phyloP scores from a whole-genome alignment of 2,113 vertebrate species.

The Phoxinus phoxinus region DNA sequence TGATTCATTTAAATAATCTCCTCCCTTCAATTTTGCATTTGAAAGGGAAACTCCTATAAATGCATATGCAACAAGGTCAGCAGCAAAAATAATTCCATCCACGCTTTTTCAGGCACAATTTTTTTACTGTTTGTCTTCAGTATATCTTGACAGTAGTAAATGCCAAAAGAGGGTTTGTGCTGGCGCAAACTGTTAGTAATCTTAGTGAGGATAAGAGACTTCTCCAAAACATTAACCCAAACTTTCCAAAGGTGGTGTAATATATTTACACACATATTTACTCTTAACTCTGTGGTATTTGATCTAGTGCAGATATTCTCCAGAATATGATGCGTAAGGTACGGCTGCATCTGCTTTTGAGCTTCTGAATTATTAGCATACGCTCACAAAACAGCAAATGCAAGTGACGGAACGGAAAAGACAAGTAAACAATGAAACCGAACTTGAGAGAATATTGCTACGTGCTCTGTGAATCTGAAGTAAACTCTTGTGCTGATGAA shows the following conservation, averaged over 20 bases:
- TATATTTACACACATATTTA: background rate
- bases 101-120: too few relatives aligned
- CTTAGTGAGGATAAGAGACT: background rate
- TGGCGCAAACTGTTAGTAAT: too few relatives aligned
- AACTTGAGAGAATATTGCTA: background rate
- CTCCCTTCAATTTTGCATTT: too few relatives aligned
- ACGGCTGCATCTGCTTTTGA: background rate
- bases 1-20: too few relatives aligned
- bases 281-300: background rate
- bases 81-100: too few relatives aligned
- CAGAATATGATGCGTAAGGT: background rate
- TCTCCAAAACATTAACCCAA: background rate
- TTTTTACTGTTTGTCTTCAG: too few relatives aligned
- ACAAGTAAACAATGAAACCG: background rate
- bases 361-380: constrained; percentile 10
- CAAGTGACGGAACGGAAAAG: background rate
- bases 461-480: background rate
- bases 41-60: too few relatives aligned
- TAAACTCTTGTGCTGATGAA: background rate
- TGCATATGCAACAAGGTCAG: too few relatives aligned
- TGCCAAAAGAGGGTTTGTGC: too few relatives aligned
- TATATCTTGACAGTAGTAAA: too few relatives aligned
- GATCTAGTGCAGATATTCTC: background rate
- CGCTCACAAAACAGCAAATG: background rate
- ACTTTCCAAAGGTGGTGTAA: background rate